Percentiles rank a stretch among this genome's conserved stretches.
Evolutionary conservation across 2,113 vertebrate species (phyloP).

Genomic region (Percina caprodes): DNA sequence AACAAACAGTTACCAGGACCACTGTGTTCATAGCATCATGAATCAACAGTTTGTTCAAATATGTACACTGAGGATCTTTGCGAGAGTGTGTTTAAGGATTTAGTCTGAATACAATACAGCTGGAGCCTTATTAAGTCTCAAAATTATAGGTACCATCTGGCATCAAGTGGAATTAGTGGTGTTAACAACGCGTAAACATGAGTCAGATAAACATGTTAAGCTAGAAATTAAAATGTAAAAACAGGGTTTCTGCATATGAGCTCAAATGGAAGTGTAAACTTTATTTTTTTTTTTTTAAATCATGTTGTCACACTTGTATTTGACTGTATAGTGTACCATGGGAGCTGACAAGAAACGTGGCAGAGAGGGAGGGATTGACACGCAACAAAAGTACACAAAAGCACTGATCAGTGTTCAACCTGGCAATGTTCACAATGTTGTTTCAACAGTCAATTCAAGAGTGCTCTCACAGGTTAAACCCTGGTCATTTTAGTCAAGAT

Average conservation of each 20-base stretch:
- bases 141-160: background rate
- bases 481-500: background rate
- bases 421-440: background rate
- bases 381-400: background rate
- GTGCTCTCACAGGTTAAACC: background rate
- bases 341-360: background rate
- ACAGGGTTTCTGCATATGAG: background rate
- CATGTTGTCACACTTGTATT: slow-evolving; percentile 16
- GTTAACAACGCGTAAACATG: background rate
- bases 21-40: background rate
- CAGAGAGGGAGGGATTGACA: background rate
- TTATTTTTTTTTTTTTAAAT: slow-evolving; percentile 3
- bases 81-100: slow-evolving; percentile 4
- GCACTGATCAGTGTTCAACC: background rate
- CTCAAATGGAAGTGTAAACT: background rate
- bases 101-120: background rate
- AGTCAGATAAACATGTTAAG: background rate
- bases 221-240: background rate
- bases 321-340: background rate
- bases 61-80: background rate
- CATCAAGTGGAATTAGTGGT: background rate
- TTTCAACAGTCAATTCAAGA: background rate
- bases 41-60: slow-evolving; percentile 28
- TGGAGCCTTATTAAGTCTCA: background rate
- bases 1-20: background rate